A percentile compares a stretch with the other conserved stretches of the same genome.
These are phyloP conservation scores for Temnothorax curvispinosus DNA, from an alignment of 1,140 invertebrate genomes.

Conservation along the genomic window DNA sequence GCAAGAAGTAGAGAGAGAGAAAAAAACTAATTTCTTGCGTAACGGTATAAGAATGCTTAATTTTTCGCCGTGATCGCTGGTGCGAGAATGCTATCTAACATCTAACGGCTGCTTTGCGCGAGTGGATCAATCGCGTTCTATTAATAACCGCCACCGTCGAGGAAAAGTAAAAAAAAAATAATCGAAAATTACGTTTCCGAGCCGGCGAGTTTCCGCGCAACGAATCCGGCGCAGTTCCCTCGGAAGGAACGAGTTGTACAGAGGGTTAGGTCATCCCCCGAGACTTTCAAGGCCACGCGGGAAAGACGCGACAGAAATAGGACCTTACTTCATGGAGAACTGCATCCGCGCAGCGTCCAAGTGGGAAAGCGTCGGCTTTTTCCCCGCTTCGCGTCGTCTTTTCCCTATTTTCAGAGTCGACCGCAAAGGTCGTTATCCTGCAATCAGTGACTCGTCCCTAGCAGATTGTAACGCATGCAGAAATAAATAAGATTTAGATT, in stretches of 20 bases:
- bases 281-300: conserved; percentile 42
- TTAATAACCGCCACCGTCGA: background rate
- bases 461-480: background rate
- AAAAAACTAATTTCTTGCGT: conserved; percentile 20
- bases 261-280: conserved; percentile 15
- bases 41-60: conserved; percentile 49
- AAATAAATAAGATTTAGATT: background rate
- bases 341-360: background rate
- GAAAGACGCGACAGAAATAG: conserved; percentile 42
- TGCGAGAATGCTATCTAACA: conserved; percentile 45
- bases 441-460: conserved; percentile 7
- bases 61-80: conserved; percentile 46
- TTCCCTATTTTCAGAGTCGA: conserved; percentile 24
- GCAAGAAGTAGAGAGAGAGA: background rate
- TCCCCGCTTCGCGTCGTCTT: background rate
- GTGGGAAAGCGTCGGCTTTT: background rate
- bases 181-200: conserved; percentile 8
- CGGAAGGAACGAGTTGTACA: background rate
- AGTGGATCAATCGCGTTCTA: conserved; percentile 45
- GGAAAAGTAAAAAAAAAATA: background rate
- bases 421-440: conserved; percentile 34
- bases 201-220: background rate
- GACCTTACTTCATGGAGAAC: conserved; percentile 9
- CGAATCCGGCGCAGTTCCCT: background rate
- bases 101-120: conserved; percentile 42